These are phyloP conservation scores for Ciconia nigra DNA, from an alignment of 2,797 vertebrate genomes.

Conservation along the genomic window DNA sequence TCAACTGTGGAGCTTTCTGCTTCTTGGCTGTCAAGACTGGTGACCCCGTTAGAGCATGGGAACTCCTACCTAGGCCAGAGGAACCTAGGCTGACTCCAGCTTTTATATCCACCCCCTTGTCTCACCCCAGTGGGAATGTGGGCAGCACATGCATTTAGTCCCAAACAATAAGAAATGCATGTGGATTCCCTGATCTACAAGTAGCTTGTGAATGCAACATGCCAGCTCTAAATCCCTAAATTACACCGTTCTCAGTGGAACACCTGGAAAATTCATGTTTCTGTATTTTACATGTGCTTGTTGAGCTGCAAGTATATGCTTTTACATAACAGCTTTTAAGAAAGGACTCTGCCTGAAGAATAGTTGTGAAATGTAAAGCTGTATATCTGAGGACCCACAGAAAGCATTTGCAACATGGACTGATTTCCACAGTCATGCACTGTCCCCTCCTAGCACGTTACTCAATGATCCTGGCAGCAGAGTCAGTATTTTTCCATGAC, in stretches of 20 bases:
- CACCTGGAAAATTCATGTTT: background rate
- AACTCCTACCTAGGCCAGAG: background rate
- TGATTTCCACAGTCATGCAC: background rate
- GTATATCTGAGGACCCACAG: rapidly evolving
- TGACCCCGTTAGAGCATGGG: background rate
- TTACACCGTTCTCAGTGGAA: background rate
- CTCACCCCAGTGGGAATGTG: background rate
- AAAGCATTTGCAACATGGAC: background rate
- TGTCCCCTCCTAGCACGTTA: background rate
- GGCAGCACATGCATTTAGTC: background rate
- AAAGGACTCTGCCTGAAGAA: background rate
- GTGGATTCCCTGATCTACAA: background rate
- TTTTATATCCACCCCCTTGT: background rate
- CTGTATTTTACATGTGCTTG: background rate
- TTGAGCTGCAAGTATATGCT: background rate
- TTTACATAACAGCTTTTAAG: background rate
- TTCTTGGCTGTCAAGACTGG: background rate
- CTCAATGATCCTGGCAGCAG: background rate
- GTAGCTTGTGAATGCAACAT: background rate
- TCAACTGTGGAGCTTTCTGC: background rate
- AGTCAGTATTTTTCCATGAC: background rate
- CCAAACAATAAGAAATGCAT: background rate
- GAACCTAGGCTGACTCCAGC: background rate
- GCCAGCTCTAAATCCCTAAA: background rate
- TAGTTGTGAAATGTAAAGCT: background rate